Percentiles rank a stretch among this genome's conserved stretches.
These are phyloP conservation scores for Platerodrilus igneus DNA, from an alignment of 2,888 invertebrate species.

Conservation along the genomic window DNA sequence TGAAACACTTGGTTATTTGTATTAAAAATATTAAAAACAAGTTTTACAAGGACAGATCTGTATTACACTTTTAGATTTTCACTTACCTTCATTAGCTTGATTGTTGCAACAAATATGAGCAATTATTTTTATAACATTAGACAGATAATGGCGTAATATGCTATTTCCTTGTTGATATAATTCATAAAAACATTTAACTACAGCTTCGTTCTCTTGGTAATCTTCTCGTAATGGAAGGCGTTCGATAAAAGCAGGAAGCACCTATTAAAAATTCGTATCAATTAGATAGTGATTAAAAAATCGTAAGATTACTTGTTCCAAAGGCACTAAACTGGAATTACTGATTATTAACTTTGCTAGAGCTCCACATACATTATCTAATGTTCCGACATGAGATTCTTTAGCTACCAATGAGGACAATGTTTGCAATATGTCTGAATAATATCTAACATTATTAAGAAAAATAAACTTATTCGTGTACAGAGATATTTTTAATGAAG, in stretches of 20 bases:
- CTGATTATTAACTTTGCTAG: conserved; percentile 67
- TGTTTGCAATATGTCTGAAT: conserved; percentile 59
- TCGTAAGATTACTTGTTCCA: conserved; percentile 55
- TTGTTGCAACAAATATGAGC: conserved; percentile 56
- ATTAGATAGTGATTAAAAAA: not conserved
- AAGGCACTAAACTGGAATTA: conserved; percentile 59
- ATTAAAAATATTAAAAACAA: too few relatives aligned
- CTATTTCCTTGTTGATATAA: conserved; percentile 61
- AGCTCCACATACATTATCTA: conserved; percentile 76
- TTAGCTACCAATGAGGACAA: conserved; percentile 61
- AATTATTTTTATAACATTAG: conserved; percentile 53
- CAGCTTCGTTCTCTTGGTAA: conserved; percentile 66
- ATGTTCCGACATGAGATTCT: conserved; percentile 61
- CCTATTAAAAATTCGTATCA: conserved; percentile 41
- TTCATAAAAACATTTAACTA: conserved; percentile 60
- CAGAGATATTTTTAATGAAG: too few relatives aligned
- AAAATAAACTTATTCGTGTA: too few relatives aligned
- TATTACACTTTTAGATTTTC: conserved; percentile 19
- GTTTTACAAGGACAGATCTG: not conserved
- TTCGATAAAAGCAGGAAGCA: conserved; percentile 66
- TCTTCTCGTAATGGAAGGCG: conserved; percentile 71
- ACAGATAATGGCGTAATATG: conserved; percentile 52
- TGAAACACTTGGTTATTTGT: too few relatives aligned
- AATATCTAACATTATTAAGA: too few relatives aligned
- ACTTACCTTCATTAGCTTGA: conserved; percentile 53